Evolutionary conservation across 2,888 invertebrate species (phyloP), one percentile per base, ranked within the genome.

Genomic region (Flexamia atlantica): DNA sequence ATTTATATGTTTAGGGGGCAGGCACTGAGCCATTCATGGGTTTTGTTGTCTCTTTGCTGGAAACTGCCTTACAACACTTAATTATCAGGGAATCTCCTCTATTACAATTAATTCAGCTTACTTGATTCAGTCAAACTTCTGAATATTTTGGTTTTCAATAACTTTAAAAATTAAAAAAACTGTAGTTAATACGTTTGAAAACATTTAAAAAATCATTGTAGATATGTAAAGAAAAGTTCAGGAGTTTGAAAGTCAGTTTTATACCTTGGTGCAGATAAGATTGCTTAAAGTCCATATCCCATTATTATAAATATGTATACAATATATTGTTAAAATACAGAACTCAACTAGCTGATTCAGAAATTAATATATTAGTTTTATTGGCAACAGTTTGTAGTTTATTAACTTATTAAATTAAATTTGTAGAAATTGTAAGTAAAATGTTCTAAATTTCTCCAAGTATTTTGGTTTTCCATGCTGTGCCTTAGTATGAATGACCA

Each of bases 391-490:
- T n/a, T n/a, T n/a, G n/a, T n/a, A n/a, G n/a, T n/a, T n/a, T n/a
- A n/a, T n/a, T n/a, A n/a, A n/a, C n/a, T n/a, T n/a, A n/a, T n/a
- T n/a, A n/a, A n/a, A n/a, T 60, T 23, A 60, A 9, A 23, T 60
- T 20, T 23, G 14, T 60, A 60, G 2, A 60, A 28, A 60, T 60
- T 60, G 60, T 7, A n/a, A 30, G 25, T 28, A 68, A 25, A 14
- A 68, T 28, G 5, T 20, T 60, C 23, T 40, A 40, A 36, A 70
- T 70, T 70, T 70, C 28, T 4, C 3, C 46, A 23, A 46, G 32
- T 46, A 76, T 76, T 76, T 76, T 76, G 76, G 76, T 46, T 76
- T 76, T 76, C 76, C 76, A 76, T 76, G 76, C 76, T 76, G 76
- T 76, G 76, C 76, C 76, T 76, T 76, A 46, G 76, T 76, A 23